A percentile compares a stretch with the other conserved stretches of the same genome.
These are phyloP conservation scores for Prionace glauca DNA, from an alignment of 2,797 vertebrate species.

Conservation along the genomic window DNA sequence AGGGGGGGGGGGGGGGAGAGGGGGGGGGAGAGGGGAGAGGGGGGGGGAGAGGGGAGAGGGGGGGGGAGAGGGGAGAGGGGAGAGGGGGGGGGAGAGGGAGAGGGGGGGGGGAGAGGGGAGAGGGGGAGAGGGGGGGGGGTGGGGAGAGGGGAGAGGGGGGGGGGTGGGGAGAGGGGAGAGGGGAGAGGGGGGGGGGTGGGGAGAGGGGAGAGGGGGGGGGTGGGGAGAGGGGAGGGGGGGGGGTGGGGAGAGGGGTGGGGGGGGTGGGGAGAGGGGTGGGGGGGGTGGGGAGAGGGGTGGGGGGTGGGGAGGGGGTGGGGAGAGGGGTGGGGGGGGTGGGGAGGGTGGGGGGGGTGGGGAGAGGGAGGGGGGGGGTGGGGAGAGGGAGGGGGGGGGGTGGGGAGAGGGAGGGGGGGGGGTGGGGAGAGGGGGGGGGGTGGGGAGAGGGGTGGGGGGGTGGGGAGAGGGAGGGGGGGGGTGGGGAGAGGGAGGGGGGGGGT, in stretches of 20 bases:
- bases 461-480: neutral
- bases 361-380: conserved; percentile 68
- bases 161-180: neutral
- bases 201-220: conserved; percentile 65
- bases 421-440: neutral
- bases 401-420: too few relatives aligned
- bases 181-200: neutral
- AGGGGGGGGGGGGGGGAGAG: neutral
- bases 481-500: rapidly evolving
- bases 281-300: neutral
- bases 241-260: neutral
- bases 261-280: rapidly evolving
- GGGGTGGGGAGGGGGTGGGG: rapidly evolving
- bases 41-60: rapidly evolving
- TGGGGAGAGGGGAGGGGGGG: neutral
- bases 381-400: too few relatives aligned
- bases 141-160: too few relatives aligned
- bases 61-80: neutral
- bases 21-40: neutral
- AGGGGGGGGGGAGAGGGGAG: neutral
- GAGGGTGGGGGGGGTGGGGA: neutral
- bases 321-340: neutral
- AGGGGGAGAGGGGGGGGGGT: neutral
- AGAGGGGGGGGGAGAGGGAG: rapidly evolving
- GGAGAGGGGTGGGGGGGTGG: neutral